Evolutionary conservation across 2,888 invertebrate species (phyloP).

Genomic region (Eristalis pertinax): DNA sequence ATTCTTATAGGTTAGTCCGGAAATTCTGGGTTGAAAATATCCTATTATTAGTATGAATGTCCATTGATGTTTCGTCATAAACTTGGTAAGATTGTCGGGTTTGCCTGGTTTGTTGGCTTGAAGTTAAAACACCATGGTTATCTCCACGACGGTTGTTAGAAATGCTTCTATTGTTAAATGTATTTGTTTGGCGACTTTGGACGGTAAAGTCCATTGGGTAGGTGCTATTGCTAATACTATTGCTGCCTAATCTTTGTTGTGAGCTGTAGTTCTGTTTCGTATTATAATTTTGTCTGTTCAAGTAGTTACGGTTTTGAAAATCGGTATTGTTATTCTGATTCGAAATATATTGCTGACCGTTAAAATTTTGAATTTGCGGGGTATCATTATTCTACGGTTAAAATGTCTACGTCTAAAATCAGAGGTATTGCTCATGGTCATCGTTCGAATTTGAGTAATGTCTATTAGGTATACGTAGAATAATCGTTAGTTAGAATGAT

Average conservation of each 20-base stretch:
- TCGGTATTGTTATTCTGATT: neutral
- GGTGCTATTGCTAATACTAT: neutral
- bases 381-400: no score
- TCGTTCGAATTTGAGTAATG: neutral
- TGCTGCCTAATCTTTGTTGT: no score
- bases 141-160: no score
- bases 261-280: neutral
- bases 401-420: neutral
- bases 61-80: neutral
- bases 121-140: neutral
- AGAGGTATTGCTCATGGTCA: neutral
- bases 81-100: neutral
- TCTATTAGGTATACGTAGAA: neutral
- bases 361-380: neutral
- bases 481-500: constrained; percentile 6
- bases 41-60: constrained; percentile 4
- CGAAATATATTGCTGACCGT: constrained; percentile 6
- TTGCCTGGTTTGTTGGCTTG: constrained; percentile 5
- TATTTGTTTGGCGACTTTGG: neutral
- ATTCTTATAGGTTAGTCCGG: constrained; percentile 23
- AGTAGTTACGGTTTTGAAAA: neutral
- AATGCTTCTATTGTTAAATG: no score
- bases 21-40: constrained; percentile 3
- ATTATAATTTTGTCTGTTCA: neutral
- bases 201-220: neutral